A percentile compares a stretch with the other conserved stretches of the same genome.
Evolutionary conservation across 2,113 vertebrate species (phyloP).

Genomic region (Etheostoma spectabile): DNA sequence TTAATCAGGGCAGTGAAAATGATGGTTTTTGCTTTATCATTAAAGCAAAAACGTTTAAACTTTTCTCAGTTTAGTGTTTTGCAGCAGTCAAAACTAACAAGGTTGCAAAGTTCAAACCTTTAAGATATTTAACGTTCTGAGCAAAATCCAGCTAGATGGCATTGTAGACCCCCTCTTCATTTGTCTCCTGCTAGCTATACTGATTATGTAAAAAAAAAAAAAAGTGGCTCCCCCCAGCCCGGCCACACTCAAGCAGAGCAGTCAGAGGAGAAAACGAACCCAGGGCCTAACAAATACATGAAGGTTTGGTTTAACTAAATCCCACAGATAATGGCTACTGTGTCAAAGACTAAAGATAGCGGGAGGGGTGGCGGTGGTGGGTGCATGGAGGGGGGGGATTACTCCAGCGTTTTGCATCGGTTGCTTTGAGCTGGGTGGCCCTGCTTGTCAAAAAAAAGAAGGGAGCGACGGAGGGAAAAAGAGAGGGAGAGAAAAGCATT

Average conservation of each 20-base stretch:
- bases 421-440: slow-evolving; percentile 99
- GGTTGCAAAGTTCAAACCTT: background rate
- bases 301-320: slow-evolving; percentile 96
- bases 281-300: slow-evolving; percentile 95
- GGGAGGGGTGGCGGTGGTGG: slow-evolving; percentile 91
- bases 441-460: slow-evolving; percentile 91
- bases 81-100: slow-evolving; percentile 3
- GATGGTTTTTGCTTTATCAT: background rate
- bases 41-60: too few species aligned
- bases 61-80: slow-evolving; percentile 5
- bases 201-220: slow-evolving; percentile 44
- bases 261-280: slow-evolving; percentile 81
- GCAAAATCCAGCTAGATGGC: slow-evolving; percentile 82
- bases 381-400: slow-evolving; percentile 94
- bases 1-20: background rate
- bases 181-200: slow-evolving; percentile 28
- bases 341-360: slow-evolving; percentile 97
- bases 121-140: slow-evolving; percentile 8
- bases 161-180: slow-evolving; percentile 83
- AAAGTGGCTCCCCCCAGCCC: background rate
- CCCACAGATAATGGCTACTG: slow-evolving; percentile 99
- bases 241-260: slow-evolving; percentile 77
- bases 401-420: slow-evolving; percentile 98
- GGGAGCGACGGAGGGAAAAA: slow-evolving; percentile 79
- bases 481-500: slow-evolving; percentile 86